A percentile compares a stretch with the other conserved stretches of the same genome.
Conservation (phyloP, 2,113 vertebrate species). For the Urocynchramus pylzowi region DNA sequence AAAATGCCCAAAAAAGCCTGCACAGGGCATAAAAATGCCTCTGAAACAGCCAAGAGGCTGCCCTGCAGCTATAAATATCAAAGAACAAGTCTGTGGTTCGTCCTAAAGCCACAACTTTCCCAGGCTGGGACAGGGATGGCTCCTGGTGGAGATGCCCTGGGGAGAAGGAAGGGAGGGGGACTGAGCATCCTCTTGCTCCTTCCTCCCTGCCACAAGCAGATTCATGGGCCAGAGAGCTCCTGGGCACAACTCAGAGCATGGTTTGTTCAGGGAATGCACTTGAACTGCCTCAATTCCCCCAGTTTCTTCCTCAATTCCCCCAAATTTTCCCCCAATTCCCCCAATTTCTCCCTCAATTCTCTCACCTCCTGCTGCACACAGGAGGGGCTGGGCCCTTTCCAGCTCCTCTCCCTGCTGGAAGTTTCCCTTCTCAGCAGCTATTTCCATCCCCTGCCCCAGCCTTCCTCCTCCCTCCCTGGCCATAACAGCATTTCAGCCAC, state of each 20-base stretch:
- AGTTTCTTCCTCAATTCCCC: fast-evolving
- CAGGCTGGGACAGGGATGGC: background rate
- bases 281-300: background rate
- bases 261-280: background rate
- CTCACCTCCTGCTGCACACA: background rate
- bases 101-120: background rate
- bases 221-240: background rate
- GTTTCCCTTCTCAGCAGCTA: background rate
- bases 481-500: background rate
- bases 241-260: background rate
- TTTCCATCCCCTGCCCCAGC: background rate
- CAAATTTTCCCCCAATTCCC: background rate
- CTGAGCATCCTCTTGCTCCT: background rate
- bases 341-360: fast-evolving
- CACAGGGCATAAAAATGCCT: background rate
- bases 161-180: background rate
- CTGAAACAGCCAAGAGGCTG: background rate
- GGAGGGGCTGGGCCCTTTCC: background rate
- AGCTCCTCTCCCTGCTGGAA: background rate
- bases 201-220: background rate
- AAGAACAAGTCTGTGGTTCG: background rate
- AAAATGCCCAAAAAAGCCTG: background rate
- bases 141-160: background rate
- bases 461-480: background rate
- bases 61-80: background rate